These are phyloP conservation scores for Naja naja DNA, from an alignment of 2,113 vertebrate species.

Conservation along the genomic window DNA sequence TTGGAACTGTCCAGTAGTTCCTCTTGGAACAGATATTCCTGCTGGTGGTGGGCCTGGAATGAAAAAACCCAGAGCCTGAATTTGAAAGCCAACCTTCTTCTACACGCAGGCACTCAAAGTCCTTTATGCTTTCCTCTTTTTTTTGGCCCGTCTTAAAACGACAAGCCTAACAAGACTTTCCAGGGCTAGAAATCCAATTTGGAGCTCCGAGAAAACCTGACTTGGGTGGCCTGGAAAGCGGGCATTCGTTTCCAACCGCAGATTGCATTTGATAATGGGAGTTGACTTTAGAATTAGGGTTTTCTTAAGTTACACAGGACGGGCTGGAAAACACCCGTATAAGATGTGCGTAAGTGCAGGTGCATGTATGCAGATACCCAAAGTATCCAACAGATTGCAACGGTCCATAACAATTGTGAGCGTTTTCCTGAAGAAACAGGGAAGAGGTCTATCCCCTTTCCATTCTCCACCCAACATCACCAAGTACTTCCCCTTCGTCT, in stretches of 20 bases:
- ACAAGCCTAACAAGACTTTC: neutral
- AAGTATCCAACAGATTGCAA: neutral
- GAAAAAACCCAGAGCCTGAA: neutral
- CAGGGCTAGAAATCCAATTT: neutral
- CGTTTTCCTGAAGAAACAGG: neutral
- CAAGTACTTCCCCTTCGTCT: neutral
- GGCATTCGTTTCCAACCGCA: accelerated
- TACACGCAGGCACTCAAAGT: neutral
- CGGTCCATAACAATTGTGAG: neutral
- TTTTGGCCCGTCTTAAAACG: neutral
- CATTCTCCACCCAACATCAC: neutral
- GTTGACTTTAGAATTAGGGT: neutral
- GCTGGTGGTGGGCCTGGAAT: neutral
- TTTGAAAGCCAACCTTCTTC: neutral
- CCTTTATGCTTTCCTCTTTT: neutral
- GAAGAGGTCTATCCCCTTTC: neutral
- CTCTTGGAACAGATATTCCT: neutral
- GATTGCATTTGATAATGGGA: neutral
- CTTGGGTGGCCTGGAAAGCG: neutral
- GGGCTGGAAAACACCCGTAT: neutral
- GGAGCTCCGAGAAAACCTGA: neutral
- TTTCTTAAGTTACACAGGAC: neutral
- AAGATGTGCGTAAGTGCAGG: neutral
- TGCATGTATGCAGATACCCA: neutral
- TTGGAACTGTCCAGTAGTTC: neutral